Evolutionary conservation across 2,113 vertebrate genomes (phyloP).

Genomic region (Trogon surrucura): DNA sequence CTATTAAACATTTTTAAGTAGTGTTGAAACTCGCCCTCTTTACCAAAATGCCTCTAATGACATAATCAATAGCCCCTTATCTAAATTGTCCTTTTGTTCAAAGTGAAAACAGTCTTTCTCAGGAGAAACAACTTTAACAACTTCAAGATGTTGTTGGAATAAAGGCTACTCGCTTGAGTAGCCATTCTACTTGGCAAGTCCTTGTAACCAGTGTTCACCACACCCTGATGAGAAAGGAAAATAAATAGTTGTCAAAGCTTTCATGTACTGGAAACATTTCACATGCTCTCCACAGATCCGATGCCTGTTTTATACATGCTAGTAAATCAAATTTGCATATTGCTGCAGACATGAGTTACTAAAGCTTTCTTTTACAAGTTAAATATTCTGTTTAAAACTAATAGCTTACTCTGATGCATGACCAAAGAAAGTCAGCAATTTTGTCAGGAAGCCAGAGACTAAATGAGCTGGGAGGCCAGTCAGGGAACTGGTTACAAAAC

Average conservation of each 20-base stretch:
- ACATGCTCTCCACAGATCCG: conserved; percentile 20
- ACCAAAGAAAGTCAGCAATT: conserved; percentile 39
- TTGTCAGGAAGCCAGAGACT: conserved; percentile 65
- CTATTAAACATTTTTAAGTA: background rate
- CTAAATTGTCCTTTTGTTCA: conserved; percentile 81
- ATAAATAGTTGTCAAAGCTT: conserved; percentile 53
- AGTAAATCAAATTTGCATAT: conserved; percentile 49
- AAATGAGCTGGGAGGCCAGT: conserved; percentile 58
- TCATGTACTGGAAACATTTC: conserved; percentile 33
- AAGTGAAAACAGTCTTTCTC: conserved; percentile 85
- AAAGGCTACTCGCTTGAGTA: conserved; percentile 86
- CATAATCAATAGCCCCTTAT: conserved; percentile 79
- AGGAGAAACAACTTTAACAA: conserved; percentile 86
- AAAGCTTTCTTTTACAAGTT: conserved; percentile 62
- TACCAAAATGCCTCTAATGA: conserved; percentile 79
- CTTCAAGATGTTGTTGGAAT: conserved; percentile 87
- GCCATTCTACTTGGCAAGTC: conserved; percentile 87
- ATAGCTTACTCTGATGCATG: conserved; percentile 41
- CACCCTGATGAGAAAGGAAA: conserved; percentile 76
- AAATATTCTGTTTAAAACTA: conserved; percentile 46
- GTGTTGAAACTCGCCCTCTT: conserved; percentile 76
- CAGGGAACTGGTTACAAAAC: conserved; percentile 52
- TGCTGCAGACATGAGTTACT: conserved; percentile 39
- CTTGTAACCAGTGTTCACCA: conserved; percentile 83
- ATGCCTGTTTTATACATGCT: conserved; percentile 16